Evolutionary conservation across 2,888 invertebrate genomes (phyloP), one percentile per base, ranked within the genome.

Genomic region (Gnatocerus cornutus): DNA sequence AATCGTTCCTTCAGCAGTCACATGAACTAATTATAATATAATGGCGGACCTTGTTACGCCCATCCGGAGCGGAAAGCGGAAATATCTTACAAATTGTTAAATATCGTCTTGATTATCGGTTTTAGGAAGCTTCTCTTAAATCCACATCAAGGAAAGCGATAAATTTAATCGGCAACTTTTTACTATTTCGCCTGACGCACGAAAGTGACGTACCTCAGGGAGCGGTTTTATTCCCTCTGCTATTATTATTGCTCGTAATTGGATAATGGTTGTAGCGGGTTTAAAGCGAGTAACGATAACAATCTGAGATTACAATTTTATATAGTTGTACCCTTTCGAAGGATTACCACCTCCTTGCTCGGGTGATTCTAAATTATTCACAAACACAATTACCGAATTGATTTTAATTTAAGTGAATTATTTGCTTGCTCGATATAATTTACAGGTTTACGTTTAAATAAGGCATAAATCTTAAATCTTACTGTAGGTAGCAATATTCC

Each of bases 381-480:
- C 16, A 43, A 59, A 50, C 43, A 59, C 55, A 65, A 65, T 65
- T 61, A 65, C 41, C 21, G 43, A 55, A 65, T 69, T 65, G 65
- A 29, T 69, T 69, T 52, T 65, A 69, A 69, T 69, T 69, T 53
- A 48, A 62, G 41, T 52, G 33, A 65, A 52, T 59, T 61, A 69
- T 63, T 63, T 68, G 27, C 43, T 61, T 37, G 55, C 48, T 8
- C 65, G 58, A 59, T 65, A 68, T 73, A 71, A 74, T 74, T 73
- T 70, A 73, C 71, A 70, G 72, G 74, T 73, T 76, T 75, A 76
- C 75, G 74, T 78, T 76, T 72, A 74, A 76, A 76, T 74, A 75
- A 75, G 74, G 74, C 74, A 76, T 78, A 78, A 76, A 78, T 78
- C 75, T 73, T 63, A 74, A 73, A 75, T 76, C 72, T 72, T 70